Conservation (phyloP, 2,113 vertebrate genomes). For the Sterrhoptilus dennistouni region DNA sequence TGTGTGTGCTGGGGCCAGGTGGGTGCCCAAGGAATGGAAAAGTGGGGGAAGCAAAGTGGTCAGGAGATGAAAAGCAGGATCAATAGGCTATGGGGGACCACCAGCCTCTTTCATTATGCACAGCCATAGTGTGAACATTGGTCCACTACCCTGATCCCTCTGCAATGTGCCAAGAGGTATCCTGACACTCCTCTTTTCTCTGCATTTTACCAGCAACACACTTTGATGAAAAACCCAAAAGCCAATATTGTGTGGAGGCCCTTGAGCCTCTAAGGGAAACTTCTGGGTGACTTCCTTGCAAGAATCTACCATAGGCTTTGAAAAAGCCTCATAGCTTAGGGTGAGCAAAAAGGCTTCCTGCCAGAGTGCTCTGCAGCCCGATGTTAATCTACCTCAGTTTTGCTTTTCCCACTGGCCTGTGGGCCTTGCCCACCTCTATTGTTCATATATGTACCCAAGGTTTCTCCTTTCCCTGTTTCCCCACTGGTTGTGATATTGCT, state of each 20-base stretch:
- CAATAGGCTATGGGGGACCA: not conserved
- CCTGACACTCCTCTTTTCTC: not conserved
- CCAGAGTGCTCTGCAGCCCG: not conserved
- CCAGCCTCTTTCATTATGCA: fast-evolving
- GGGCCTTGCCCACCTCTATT: not conserved
- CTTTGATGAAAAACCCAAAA: not conserved
- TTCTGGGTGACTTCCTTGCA: not conserved
- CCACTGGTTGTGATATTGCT: not conserved
- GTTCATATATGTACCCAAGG: not conserved
- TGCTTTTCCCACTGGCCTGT: not conserved
- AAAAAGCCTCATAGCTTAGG: not conserved
- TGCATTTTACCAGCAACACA: not conserved
- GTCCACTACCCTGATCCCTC: not conserved
- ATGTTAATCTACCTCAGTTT: not conserved
- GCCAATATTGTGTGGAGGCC: not conserved
- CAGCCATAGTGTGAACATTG: fast-evolving
- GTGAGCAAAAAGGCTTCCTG: not conserved
- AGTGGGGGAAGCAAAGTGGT: fast-evolving
- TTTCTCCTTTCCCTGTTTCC: not conserved
- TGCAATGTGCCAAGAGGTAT: fast-evolving
- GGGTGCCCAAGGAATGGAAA: not conserved
- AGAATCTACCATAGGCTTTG: not conserved
- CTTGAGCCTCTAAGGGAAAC: not conserved
- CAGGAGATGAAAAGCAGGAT: not conserved
- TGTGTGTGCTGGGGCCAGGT: not conserved